These are phyloP conservation scores for Lacerta bilineata DNA, from an alignment of 2,797 vertebrate genomes.

Conservation along the genomic window DNA sequence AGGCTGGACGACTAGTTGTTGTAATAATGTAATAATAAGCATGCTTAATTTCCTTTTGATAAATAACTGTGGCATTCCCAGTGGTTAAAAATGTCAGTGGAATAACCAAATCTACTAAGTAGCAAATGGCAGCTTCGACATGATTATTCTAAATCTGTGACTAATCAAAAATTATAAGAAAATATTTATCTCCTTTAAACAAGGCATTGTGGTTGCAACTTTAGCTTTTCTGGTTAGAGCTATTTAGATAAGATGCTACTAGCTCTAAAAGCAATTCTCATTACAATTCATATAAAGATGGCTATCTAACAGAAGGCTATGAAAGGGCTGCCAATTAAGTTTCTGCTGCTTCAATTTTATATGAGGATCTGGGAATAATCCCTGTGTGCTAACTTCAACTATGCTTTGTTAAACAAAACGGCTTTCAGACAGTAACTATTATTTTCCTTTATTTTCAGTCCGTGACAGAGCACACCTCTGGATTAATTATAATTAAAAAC, in stretches of 20 bases:
- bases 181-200: conserved; percentile 46
- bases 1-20: neutral
- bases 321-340: conserved; percentile 55
- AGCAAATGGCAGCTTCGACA: conserved; percentile 28
- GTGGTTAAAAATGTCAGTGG: conserved; percentile 25
- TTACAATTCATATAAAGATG: conserved; percentile 55
- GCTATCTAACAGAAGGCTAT: conserved; percentile 46
- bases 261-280: conserved; percentile 54
- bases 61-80: conserved; percentile 14
- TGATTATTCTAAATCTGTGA: conserved; percentile 17
- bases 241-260: conserved; percentile 56
- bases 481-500: conserved; percentile 4
- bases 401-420: conserved; percentile 41
- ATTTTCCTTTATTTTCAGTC: neutral
- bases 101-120: conserved; percentile 26
- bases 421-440: conserved; percentile 25
- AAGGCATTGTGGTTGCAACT: neutral
- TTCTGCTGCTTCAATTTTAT: conserved; percentile 45
- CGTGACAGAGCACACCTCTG: neutral
- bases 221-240: conserved; percentile 42
- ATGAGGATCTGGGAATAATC: conserved; percentile 52
- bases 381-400: conserved; percentile 43
- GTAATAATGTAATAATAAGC: neutral
- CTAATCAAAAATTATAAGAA: conserved; percentile 52
- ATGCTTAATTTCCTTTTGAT: neutral